Percentiles rank a stretch among this genome's conserved stretches.
Conservation (phyloP, 2,888 invertebrate species). For the Temnothorax ravouxi region DNA sequence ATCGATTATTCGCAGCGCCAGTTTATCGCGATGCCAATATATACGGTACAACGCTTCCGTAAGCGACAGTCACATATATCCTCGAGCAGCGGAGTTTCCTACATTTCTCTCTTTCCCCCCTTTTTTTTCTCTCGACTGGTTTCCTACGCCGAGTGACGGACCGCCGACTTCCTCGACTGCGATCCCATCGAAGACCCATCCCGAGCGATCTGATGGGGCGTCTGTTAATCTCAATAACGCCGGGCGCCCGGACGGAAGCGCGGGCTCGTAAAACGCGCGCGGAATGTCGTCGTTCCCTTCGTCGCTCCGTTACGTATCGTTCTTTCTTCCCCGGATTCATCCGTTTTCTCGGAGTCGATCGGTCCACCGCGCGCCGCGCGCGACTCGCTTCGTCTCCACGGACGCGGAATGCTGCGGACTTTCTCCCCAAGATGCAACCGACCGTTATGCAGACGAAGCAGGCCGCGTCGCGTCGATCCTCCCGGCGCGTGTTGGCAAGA, state of each 20-base stretch:
- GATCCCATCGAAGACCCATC: conserved; percentile 79
- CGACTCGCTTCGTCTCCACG: conserved; percentile 36
- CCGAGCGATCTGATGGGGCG: conserved; percentile 70
- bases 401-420: conserved; percentile 30
- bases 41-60: conserved; percentile 27
- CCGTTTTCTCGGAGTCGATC: conserved; percentile 67
- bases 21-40: conserved; percentile 34
- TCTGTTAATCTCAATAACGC: conserved; percentile 85
- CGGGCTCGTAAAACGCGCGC: conserved; percentile 80
- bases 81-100: conserved; percentile 16
- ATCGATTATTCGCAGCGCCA: conserved; percentile 28
- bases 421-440: conserved; percentile 27
- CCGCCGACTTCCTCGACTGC: conserved; percentile 61
- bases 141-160: conserved; percentile 51
- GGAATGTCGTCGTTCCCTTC: conserved; percentile 65
- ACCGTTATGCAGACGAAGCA: conserved; percentile 18
- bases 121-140: conserved; percentile 5
- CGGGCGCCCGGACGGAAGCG: conserved; percentile 82
- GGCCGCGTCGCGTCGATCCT: conserved; percentile 24
- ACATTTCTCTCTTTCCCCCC: not conserved
- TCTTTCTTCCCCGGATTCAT: conserved; percentile 68
- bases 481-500: conserved; percentile 67
- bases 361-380: conserved; percentile 42
- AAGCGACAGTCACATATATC: conserved; percentile 27
- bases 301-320: conserved; percentile 63